Conservation (phyloP, 1,140 invertebrate genomes). For the Oppia nitens region DNA sequence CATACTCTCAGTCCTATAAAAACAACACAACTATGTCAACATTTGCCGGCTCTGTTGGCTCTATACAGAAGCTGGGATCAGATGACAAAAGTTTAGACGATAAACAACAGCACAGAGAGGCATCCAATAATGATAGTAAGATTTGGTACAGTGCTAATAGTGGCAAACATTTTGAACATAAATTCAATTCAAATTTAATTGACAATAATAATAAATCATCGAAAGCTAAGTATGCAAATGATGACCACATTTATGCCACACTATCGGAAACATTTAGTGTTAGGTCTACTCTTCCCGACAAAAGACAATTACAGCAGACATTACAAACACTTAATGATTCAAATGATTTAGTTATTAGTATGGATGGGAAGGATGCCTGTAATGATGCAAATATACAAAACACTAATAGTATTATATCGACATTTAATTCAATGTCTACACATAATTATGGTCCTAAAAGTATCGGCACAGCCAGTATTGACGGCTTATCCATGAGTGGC, state of each 20-base stretch:
- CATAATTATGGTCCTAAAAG: not conserved
- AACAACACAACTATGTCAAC: not conserved
- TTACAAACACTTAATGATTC: not conserved
- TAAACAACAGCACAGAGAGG: no score
- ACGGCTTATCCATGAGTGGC: constrained; percentile 13
- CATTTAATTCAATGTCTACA: no score
- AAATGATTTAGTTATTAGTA: not conserved
- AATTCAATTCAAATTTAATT: not conserved
- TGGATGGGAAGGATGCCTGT: no score
- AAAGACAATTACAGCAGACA: not conserved
- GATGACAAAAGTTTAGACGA: not conserved
- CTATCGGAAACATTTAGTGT: not conserved
- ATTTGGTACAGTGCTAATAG: not conserved
- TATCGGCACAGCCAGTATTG: constrained; percentile 19
- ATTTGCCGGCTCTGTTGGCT: not conserved
- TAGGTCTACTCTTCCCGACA: not conserved
- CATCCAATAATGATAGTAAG: not conserved
- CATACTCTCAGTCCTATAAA: not conserved
- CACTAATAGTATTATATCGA: not conserved
- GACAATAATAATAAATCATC: no score
- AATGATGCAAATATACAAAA: no score
- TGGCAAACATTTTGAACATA: not conserved
- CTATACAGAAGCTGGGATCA: not conserved
- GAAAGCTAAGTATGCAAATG: not conserved
- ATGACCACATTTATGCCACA: not conserved